Evolutionary conservation across 2,888 invertebrate species (phyloP).

Genomic region (Eupithecia tripunctaria): DNA sequence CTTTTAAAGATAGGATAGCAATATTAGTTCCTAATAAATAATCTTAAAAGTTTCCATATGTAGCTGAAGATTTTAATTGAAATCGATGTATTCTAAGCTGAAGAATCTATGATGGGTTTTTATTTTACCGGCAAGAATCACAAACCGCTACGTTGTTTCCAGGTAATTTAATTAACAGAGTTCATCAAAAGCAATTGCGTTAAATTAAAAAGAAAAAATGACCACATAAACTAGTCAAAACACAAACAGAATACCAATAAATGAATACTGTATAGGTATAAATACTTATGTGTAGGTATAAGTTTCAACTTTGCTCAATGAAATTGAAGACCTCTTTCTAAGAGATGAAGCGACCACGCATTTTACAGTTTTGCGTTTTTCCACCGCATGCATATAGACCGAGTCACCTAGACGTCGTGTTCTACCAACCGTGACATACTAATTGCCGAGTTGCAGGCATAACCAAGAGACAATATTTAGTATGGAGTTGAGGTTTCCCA

Average conservation of each 20-base stretch:
- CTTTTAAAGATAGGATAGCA: too few species aligned
- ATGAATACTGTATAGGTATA: too few species aligned
- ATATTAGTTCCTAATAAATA: too few species aligned
- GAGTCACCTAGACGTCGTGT: conserved; percentile 5
- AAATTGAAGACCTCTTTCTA: not conserved
- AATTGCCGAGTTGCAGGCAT: conserved; percentile 13
- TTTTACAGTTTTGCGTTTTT: not conserved
- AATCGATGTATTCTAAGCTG: not conserved
- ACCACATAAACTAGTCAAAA: too few species aligned
- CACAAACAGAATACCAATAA: too few species aligned
- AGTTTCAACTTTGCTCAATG: not conserved
- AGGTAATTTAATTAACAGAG: not conserved
- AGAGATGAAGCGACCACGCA: not conserved
- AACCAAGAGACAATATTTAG: conserved; percentile 13
- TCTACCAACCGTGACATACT: conserved; percentile 21
- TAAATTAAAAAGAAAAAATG: too few species aligned
- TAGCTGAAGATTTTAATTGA: too few species aligned
- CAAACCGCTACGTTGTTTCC: not conserved
- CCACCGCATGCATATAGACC: conserved; percentile 6
- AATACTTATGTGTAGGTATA: too few species aligned
- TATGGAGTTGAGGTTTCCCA: conserved; percentile 7
- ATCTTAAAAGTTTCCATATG: too few species aligned
- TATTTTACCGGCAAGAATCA: not conserved
- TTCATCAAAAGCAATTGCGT: too few species aligned
- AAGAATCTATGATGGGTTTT: not conserved